These are phyloP conservation scores for Drosophila aff. DNA, from an alignment of 1,140 invertebrate species.

Conservation along the genomic window DNA sequence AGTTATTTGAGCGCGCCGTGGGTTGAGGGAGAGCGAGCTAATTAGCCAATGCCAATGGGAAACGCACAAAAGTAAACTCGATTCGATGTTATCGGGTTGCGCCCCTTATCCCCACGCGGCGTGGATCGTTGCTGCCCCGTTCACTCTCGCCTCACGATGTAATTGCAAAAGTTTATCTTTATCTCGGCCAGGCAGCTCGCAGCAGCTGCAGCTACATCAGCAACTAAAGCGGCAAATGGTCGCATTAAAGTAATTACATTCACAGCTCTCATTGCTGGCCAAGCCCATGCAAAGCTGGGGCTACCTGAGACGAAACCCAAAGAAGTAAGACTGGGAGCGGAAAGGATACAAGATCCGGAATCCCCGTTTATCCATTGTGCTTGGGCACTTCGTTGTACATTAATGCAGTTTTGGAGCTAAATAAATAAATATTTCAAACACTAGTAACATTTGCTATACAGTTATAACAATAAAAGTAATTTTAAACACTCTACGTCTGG, in stretches of 20 bases:
- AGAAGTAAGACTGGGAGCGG: too few relatives aligned
- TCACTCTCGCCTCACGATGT: constrained; percentile 66
- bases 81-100: constrained; percentile 79
- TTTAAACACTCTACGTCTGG: too few relatives aligned
- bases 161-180: constrained; percentile 84
- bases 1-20: constrained; percentile 23
- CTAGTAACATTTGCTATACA: not conserved
- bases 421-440: not conserved
- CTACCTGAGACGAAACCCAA: constrained; percentile 25
- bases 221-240: constrained; percentile 74
- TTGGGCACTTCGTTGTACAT: not conserved
- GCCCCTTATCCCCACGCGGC: constrained; percentile 32
- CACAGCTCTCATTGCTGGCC: constrained; percentile 40
- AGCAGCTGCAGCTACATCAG: constrained; percentile 40
- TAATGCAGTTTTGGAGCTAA: not conserved
- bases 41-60: constrained; percentile 64
- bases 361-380: not conserved
- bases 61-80: constrained; percentile 70
- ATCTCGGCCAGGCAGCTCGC: constrained; percentile 64
- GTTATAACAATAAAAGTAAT: too few relatives aligned
- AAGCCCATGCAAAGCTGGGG: constrained; percentile 32
- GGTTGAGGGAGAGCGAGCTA: constrained; percentile 3
- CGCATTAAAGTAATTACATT: constrained; percentile 83
- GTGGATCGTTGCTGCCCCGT: constrained; percentile 61
- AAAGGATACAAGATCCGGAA: not conserved